Evolutionary conservation across 1,140 invertebrate species (phyloP).

Genomic region (Drosophila busckii): DNA sequence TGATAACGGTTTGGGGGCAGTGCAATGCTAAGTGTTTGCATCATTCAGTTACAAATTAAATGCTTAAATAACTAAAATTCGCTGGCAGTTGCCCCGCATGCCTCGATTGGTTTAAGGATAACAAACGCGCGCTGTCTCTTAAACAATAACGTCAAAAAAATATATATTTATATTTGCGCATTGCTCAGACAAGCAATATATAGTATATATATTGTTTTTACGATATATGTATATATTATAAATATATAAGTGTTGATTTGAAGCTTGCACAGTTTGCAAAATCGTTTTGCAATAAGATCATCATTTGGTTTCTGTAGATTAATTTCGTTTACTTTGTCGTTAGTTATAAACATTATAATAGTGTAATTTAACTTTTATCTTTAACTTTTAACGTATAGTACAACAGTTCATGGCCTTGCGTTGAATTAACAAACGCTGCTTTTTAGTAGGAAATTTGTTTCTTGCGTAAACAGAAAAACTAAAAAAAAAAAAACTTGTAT

Average conservation of each 20-base stretch:
- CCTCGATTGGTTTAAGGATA: conserved; percentile 53
- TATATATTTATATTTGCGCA: conserved; percentile 43
- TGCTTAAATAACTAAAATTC: conserved; percentile 70
- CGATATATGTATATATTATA: conserved; percentile 21
- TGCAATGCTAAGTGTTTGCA: conserved; percentile 32
- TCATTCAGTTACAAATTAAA: conserved; percentile 43
- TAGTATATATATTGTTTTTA: conserved; percentile 16
- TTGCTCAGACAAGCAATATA: conserved; percentile 35
- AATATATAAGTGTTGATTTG: conserved; percentile 26
- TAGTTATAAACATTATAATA: conserved; percentile 39
- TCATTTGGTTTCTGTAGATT: conserved; percentile 67
- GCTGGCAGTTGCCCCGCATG: conserved; percentile 53
- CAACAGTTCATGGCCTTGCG: conserved; percentile 61
- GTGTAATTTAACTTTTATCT: conserved; percentile 23
- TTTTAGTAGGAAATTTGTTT: conserved; percentile 51
- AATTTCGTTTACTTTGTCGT: conserved; percentile 59
- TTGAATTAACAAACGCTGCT: conserved; percentile 53
- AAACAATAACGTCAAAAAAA: conserved; percentile 41
- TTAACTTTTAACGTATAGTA: conserved; percentile 51
- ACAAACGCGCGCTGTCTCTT: conserved; percentile 37
- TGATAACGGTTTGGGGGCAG: conserved; percentile 36
- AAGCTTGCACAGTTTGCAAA: conserved; percentile 33
- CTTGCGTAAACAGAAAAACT: conserved; percentile 10
- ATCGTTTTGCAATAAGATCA: conserved; percentile 59
- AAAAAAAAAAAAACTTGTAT: conserved; percentile 17